Evolutionary conservation across 2,888 invertebrate genomes (phyloP), one percentile per base, ranked within the genome.

Genomic region (Eurois occulta): DNA sequence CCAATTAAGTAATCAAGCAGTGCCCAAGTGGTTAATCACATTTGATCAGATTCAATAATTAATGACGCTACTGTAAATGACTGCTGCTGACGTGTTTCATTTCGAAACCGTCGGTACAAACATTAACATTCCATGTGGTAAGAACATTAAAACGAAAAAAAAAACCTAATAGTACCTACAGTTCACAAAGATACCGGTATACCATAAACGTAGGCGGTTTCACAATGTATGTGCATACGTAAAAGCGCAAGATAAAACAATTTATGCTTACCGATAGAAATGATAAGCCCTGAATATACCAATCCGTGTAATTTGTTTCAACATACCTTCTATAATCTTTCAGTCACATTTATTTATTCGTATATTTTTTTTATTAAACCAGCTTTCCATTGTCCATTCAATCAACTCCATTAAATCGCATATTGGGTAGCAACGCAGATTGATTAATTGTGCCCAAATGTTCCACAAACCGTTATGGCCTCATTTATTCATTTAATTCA

Each of bases 201-300:
- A 58, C 55, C 35, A 68, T 46, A 76, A 28, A 68, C 70, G 72
- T 77, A 52, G 62, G 28, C 16, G 43, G 55, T 84, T 75, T 72
- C 81, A 77, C 72, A 68, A 68, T 78, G 55, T 43, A 66, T 64
- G 41, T 64, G 38, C n/a, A 41, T 41, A 77, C 58, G 38, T 71
- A 58, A 77, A 80, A 80, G 75, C 52, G 18, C 52, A 71, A 64
- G 81, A 85, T 85, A 85, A 83, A 81, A 85, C 70, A 73, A 55
- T 68, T 67, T 80, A 35, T 72, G 71, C 58, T 46, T 77, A 77
- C 62, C 58, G 48, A 74, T 70, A 43, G 48, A 82, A 72, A 71
- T 43, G 74, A 86, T 85, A 83, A 85, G 60, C 85, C 32, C 38
- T 69, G 64, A 71, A 72, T 67, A 55, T 38, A 73, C n/a, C 21